Base-by-base conservation (phyloP, 1,140 invertebrate species). In the Radopholus similis region DNA sequence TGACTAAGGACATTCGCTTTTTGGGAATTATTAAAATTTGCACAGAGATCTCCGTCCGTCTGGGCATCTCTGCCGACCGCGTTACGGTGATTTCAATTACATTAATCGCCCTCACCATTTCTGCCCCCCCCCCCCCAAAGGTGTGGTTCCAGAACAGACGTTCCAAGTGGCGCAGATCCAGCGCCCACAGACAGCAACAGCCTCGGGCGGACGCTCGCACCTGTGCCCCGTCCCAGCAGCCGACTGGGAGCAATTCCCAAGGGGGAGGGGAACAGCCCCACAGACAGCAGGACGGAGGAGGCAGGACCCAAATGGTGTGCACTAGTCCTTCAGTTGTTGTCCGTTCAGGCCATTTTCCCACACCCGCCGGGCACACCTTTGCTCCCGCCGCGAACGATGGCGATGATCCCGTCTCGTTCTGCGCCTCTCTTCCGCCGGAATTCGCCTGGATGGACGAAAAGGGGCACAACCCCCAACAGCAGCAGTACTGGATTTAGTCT, bases 121-220 rank as follows among this genome's bases (percentile, higher is more conserved):
- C 13, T 32, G 15, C 30, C 35, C n/a, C 38, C 21, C 32, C 18
- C 53, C 42, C 47, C 62, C 28, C 62, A 18, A 42, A 67, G 65
- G 62, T 67, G 18, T 67, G 65, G 65, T 67, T 64, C 37, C 62
- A 66, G 8, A 67, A 66, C 32, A 42, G 64, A 28, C 54, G 64
- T 5, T 35, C 64, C 13, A 66, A 67, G 42, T 63, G 59, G 59
- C 59, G 59, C 13, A 34, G 59, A 4, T 51, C 23, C 2, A 63
- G 28, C n/a, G n/a, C n/a, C n/a, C 2, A 63, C 11, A 62, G 18
- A 28, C 21, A 23, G 2, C 5, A 62, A n/a, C 18, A 13, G 11
- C 11, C 0, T 57, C 34, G 4, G 35, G 55, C 32, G 44, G 26
- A 32, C 35, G n/a, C 15, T 54, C 1, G 34, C 28, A 13, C n/a